Conservation (phyloP, 2,113 vertebrate species). For the Sinocyclocheilus grahami region DNA sequence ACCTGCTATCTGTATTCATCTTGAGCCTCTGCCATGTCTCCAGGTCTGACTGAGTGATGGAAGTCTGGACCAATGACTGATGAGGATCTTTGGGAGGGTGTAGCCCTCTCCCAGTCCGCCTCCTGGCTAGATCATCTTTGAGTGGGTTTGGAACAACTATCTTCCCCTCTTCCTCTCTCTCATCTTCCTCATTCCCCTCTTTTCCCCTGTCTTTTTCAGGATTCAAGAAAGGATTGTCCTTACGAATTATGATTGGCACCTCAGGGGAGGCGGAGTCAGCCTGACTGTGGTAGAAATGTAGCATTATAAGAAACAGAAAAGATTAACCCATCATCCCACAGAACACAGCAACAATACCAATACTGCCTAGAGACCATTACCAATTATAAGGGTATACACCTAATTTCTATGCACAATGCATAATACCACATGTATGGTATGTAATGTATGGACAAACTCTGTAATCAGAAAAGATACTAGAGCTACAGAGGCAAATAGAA, state of each 20-base stretch:
- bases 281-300: slow-evolving; percentile 64
- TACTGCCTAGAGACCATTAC: slow-evolving; percentile 19
- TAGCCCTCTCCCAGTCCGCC: slow-evolving; percentile 71
- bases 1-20: slow-evolving; percentile 87
- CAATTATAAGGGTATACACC: background rate
- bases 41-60: slow-evolving; percentile 86
- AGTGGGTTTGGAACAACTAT: slow-evolving; percentile 73
- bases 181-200: slow-evolving; percentile 46
- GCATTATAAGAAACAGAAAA: slow-evolving; percentile 44
- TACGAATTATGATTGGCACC: slow-evolving; percentile 52
- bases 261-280: slow-evolving; percentile 56
- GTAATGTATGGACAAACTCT: background rate
- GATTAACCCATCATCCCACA: slow-evolving; percentile 10
- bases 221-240: slow-evolving; percentile 52
- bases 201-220: slow-evolving; percentile 13
- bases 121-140: slow-evolving; percentile 81
- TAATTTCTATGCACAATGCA: background rate
- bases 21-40: slow-evolving; percentile 90
- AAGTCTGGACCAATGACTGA: slow-evolving; percentile 69
- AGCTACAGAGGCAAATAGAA: background rate
- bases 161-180: slow-evolving; percentile 63
- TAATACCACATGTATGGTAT: background rate
- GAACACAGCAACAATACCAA: slow-evolving; percentile 30
- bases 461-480: background rate
- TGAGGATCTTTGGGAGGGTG: slow-evolving; percentile 71